Conservation (phyloP, 1,140 invertebrate genomes). For the Drosophila serrata region DNA sequence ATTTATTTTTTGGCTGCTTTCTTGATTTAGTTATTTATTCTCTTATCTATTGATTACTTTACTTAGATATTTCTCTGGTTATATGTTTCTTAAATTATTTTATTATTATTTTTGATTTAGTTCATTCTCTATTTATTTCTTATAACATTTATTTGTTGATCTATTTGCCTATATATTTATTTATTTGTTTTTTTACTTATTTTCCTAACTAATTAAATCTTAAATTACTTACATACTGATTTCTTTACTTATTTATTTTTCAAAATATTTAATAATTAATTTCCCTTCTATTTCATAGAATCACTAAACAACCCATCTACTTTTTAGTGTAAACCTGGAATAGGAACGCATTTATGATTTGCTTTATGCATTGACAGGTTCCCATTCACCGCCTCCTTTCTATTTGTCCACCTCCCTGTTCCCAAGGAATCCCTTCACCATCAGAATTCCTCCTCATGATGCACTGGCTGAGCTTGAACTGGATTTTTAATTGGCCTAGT, state of each 20-base stretch:
- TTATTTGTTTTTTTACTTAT: background rate
- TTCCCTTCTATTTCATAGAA: background rate
- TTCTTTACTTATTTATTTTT: background rate
- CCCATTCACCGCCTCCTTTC: background rate
- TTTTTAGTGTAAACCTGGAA: background rate
- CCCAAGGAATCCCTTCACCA: background rate
- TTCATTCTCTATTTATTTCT: no score
- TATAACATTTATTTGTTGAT: no score
- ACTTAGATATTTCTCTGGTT: no score
- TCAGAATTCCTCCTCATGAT: background rate
- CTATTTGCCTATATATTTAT: background rate
- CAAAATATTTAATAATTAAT: background rate
- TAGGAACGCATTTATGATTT: constrained; percentile 33
- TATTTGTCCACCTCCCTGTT: constrained; percentile 8
- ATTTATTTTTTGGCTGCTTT: no score
- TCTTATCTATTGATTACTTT: background rate
- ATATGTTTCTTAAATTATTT: background rate
- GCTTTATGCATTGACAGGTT: constrained; percentile 34
- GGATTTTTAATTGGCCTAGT: constrained; percentile 64
- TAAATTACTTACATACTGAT: background rate
- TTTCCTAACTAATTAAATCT: background rate
- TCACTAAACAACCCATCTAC: no score
- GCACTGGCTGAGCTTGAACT: constrained; percentile 50
- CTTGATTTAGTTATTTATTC: no score
- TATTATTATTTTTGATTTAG: no score